Percentiles rank a stretch among this genome's conserved stretches.
phyloP scores from a whole-genome alignment of 2,113 vertebrate species.

The Syrrhaptes paradoxus region DNA sequence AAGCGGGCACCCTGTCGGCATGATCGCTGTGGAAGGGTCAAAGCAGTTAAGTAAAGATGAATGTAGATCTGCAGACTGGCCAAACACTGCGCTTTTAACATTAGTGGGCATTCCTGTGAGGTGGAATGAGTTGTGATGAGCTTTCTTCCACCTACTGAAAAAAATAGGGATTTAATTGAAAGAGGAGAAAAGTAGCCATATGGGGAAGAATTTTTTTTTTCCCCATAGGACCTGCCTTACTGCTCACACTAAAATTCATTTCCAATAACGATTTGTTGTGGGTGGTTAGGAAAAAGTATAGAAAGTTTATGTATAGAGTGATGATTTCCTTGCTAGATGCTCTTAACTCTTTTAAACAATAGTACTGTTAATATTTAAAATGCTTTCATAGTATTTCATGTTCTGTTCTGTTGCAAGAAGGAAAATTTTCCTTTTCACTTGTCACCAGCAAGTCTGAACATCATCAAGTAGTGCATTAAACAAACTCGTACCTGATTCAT shows the following conservation, averaged over 20 bases:
- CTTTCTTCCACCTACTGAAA: neutral
- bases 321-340: neutral
- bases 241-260: neutral
- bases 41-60: neutral
- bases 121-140: neutral
- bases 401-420: neutral
- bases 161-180: neutral
- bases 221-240: neutral
- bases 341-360: neutral
- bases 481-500: neutral
- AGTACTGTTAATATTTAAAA: neutral
- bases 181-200: neutral
- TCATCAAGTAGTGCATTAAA: neutral
- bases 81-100: neutral
- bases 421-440: neutral
- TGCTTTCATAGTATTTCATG: neutral
- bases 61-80: neutral
- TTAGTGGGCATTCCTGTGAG: neutral
- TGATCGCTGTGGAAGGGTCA: neutral
- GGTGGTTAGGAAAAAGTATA: neutral
- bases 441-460: neutral
- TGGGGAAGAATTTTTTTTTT: neutral
- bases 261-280: neutral
- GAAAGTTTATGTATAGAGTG: fast-evolving
- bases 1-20: neutral